Evolutionary conservation across 2,888 invertebrate genomes (phyloP).

Genomic region (Eristalis pertinax): DNA sequence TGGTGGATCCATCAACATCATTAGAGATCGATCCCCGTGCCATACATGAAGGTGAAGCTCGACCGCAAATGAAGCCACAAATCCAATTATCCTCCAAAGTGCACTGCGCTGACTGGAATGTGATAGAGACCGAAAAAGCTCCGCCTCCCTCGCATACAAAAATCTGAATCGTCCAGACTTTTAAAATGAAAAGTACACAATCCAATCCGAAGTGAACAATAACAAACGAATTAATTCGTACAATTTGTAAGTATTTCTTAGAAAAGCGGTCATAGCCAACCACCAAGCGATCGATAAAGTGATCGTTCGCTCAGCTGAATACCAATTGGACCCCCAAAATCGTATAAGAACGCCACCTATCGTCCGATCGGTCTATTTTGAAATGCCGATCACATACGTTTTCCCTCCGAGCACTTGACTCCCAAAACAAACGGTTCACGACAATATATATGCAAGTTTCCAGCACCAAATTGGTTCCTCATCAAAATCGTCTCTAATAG

Average conservation of each 20-base stretch:
- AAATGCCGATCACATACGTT: conserved; percentile 59
- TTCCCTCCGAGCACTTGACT: conserved; percentile 12
- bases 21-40: too few species aligned
- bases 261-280: conserved; percentile 17
- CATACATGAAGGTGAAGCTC: too few species aligned
- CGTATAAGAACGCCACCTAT: conserved; percentile 24
- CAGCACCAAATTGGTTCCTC: conserved; percentile 1
- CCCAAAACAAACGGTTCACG: conserved; percentile 24
- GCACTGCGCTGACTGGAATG: background rate
- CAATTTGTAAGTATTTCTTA: background rate
- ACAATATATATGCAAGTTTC: background rate
- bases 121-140: background rate
- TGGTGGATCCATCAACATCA: too few species aligned
- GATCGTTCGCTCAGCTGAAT: background rate
- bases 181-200: background rate
- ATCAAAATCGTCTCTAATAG: conserved; percentile 36
- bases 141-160: background rate
- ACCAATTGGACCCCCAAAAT: conserved; percentile 6
- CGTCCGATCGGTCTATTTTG: conserved; percentile 44
- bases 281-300: background rate
- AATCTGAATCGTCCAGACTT: background rate
- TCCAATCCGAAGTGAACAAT: background rate
- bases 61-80: background rate
- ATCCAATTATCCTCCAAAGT: background rate
- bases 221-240: background rate